Conservation (phyloP, 2,797 vertebrate genomes). For the Craterocephalus amniculus region DNA sequence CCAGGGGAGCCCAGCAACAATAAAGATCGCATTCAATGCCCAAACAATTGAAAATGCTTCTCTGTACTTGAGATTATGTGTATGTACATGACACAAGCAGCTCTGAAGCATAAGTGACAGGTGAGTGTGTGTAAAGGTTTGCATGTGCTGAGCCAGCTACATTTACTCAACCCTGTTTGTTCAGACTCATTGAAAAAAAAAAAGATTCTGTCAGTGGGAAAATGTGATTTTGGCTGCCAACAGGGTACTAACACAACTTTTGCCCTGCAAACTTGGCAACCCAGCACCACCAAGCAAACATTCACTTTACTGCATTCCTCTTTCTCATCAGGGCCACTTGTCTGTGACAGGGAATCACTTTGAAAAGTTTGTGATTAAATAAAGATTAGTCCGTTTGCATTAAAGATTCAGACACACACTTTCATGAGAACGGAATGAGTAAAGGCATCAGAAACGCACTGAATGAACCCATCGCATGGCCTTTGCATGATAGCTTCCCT, state of each 20-base stretch:
- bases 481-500: no score
- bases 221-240: conserved; percentile 21
- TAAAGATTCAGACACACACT: conserved; percentile 64
- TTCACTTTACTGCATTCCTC: conserved; percentile 52
- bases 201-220: conserved; percentile 31
- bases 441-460: conserved; percentile 10
- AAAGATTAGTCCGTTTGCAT: conserved; percentile 76
- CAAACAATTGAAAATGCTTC: conserved; percentile 23
- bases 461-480: not conserved
- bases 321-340: conserved; percentile 17
- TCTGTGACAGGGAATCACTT: conserved; percentile 60
- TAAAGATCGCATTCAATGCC: conserved; percentile 19
- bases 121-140: conserved; percentile 2
- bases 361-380: conserved; percentile 79
- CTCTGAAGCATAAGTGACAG: not conserved
- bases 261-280: conserved; percentile 70
- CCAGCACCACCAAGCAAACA: conserved; percentile 57
- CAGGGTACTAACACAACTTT: conserved; percentile 39
- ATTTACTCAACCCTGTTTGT: conserved; percentile 52
- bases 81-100: conserved; percentile 12
- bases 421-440: conserved; percentile 19
- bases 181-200: conserved; percentile 38
- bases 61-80: conserved; percentile 10
- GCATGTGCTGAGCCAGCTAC: conserved; percentile 48
- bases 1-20: conserved; percentile 2